phyloP scores from a whole-genome alignment of 37 sponge, comb jelly and placozoan species.

The Eunapius fragilis region DNA sequence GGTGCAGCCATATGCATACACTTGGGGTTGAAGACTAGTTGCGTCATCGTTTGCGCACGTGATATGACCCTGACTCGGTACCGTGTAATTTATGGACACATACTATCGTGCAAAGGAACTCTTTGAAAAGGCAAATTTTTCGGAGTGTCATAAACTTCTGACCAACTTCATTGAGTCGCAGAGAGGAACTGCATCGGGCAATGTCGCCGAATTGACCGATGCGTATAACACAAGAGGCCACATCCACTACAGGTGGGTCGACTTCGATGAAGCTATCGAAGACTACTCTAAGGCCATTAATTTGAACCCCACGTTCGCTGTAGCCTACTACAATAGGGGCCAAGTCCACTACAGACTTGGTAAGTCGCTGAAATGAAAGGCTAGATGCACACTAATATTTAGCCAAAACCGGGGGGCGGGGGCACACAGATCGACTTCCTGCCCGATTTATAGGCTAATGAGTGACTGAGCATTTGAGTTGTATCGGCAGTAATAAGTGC shows the following conservation, averaged over 20 bases:
- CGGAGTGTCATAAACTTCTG: conserved; percentile 12
- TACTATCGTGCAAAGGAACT: conserved; percentile 15
- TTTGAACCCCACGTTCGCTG: conserved; percentile 55
- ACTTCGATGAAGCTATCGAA: conserved; percentile 85
- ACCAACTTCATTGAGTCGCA: conserved; percentile 24
- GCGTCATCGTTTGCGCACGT: too few relatives aligned
- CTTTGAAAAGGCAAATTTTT: conserved; percentile 26
- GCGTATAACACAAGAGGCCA: conserved; percentile 91
- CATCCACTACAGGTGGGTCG: conserved; percentile 81
- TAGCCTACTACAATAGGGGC: conserved; percentile 94
- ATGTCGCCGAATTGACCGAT: conserved; percentile 20
- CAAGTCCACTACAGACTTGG: conserved; percentile 91
- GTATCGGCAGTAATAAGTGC: too few relatives aligned
- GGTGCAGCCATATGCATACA: too few relatives aligned
- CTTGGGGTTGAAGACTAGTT: too few relatives aligned
- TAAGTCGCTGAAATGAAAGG: too few relatives aligned
- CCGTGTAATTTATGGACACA: background rate
- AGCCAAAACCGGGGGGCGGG: too few relatives aligned
- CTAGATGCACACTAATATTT: too few relatives aligned
- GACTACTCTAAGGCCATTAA: conserved; percentile 85
- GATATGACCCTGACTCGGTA: too few relatives aligned
- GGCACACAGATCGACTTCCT: too few relatives aligned
- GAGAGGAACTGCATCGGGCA: background rate
- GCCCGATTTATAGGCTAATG: too few relatives aligned
- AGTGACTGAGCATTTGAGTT: too few relatives aligned